Conservation (phyloP, 2,888 invertebrate genomes). For the Tenthredo mesomela region DNA sequence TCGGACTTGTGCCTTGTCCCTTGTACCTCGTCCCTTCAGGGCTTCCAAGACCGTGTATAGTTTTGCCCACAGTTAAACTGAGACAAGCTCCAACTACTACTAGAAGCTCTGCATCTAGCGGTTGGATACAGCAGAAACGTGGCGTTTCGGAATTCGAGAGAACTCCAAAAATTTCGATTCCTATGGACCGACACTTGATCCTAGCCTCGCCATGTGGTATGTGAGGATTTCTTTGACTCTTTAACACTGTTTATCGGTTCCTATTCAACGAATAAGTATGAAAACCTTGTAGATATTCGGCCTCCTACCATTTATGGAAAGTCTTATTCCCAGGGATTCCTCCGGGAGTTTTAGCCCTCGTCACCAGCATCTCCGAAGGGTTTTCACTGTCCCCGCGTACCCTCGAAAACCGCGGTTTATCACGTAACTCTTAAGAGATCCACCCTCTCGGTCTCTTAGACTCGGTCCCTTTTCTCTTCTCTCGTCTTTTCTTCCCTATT, state of each 20-base stretch:
- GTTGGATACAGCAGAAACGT: neutral
- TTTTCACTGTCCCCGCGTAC: constrained; percentile 48
- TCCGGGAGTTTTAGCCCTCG: constrained; percentile 42
- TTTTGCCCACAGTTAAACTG: neutral
- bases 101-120: neutral
- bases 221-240: neutral
- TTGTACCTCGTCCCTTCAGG: constrained; percentile 23
- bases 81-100: neutral
- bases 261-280: neutral
- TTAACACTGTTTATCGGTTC: neutral
- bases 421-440: constrained; percentile 54
- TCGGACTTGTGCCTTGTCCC: constrained; percentile 5
- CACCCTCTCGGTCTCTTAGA: constrained; percentile 53
- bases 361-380: constrained; percentile 23
- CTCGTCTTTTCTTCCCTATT: constrained; percentile 24
- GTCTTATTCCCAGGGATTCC: constrained; percentile 36
- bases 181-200: neutral
- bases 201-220: neutral
- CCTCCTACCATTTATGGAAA: constrained; percentile 35
- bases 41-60: neutral
- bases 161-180: neutral
- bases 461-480: constrained; percentile 9
- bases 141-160: neutral
- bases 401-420: constrained; percentile 59
- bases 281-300: neutral